Evolutionary conservation across 2,797 vertebrate species (phyloP), one percentile per base, ranked within the genome.

Genomic region (Myotis myotis): DNA sequence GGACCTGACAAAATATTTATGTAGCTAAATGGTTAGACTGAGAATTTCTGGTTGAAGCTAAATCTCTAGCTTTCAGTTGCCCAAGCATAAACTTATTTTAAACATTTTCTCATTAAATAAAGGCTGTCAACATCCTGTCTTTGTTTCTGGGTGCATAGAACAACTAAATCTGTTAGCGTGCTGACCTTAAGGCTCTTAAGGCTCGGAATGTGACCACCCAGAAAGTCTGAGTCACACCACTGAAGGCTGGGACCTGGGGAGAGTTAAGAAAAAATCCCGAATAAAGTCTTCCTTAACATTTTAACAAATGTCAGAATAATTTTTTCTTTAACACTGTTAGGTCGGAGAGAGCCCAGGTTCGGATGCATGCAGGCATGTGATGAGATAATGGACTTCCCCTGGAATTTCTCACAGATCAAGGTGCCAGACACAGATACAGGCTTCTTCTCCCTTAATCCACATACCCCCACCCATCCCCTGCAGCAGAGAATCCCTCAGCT

Each of bases 81-180:
- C 71, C 6, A 60, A 47, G 51, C 55, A 84, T 78, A 88, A 96
- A 79, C 19, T 80, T 89, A 89, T 68, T 95, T 80, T 33, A 88
- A 92, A 85, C 36, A 70, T 11, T 49, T 95, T 70, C 38, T 74
- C 23, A 83, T 51, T 74, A 95, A 79, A 36, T 36, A 89, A 72
- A 60, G 87, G 19, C 25, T 49, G 38, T 60, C 71, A 89, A 57
- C 66, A 86, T 87, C 94, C 91, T 93, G 38, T 53, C 79, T 96
- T 95, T 87, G 23, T 90, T 93, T 89, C 60, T 79, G 25, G 28
- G 51, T 66, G 15, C 74, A 25, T 33, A 91, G 89, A 70, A 36
- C 36, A 70, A 36, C 36, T 47, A 41, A 79, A 33, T 55, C 20
- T 64, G 62, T 66, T 33, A 49, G 20, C 28, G 17, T 36, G 80